phyloP scores from a whole-genome alignment of 1,140 invertebrate genomes.

The Archivesica marissinica region DNA sequence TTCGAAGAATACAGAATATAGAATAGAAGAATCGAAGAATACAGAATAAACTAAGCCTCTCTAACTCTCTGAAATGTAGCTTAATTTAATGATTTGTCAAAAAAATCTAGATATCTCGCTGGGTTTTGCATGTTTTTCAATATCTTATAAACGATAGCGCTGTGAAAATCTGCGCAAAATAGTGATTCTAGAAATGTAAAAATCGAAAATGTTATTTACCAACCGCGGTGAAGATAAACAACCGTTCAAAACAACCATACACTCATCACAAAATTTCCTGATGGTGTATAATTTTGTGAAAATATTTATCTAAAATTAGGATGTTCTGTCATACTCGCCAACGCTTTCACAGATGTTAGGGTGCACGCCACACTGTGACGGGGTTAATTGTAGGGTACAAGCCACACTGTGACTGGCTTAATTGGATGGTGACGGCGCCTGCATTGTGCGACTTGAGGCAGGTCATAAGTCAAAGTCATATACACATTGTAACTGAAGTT shows the following conservation, averaged over 20 bases:
- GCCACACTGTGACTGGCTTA: too few species aligned
- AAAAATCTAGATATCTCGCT: background rate
- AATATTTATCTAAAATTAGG: slow-evolving; percentile 31
- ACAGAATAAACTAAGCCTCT: too few species aligned
- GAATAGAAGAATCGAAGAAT: too few species aligned
- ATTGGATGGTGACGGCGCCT: too few species aligned
- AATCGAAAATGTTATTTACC: background rate
- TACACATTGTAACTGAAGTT: too few species aligned
- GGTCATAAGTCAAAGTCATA: too few species aligned
- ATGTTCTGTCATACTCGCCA: slow-evolving; percentile 18
- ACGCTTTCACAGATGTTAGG: background rate
- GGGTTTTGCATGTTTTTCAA: background rate
- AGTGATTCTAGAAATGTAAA: background rate
- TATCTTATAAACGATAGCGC: background rate
- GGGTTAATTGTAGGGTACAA: too few species aligned
- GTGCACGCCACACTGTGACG: background rate
- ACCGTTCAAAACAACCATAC: background rate
- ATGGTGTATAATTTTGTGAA: slow-evolving; percentile 6
- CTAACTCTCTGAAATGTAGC: too few species aligned
- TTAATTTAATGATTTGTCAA: too few species aligned
- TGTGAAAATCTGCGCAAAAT: background rate
- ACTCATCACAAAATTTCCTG: slow-evolving; percentile 6
- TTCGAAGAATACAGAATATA: too few species aligned
- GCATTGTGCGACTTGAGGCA: too few species aligned
- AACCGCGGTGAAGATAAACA: background rate